phyloP scores from a whole-genome alignment of 2,113 vertebrate genomes.

The Dascyllus trimaculatus region DNA sequence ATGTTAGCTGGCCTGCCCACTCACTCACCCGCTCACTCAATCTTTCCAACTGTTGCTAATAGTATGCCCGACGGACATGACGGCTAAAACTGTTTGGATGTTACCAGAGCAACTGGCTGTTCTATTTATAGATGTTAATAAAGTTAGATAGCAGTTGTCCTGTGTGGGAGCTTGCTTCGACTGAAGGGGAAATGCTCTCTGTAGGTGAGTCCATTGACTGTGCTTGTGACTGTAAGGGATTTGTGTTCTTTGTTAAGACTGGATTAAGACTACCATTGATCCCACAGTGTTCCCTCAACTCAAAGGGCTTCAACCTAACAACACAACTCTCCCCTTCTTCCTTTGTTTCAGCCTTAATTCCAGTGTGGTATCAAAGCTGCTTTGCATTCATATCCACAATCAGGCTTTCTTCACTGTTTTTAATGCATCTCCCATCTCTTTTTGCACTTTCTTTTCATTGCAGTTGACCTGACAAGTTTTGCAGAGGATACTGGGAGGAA shows the following conservation, averaged over 20 bases:
- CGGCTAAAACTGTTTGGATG: conserved; percentile 38
- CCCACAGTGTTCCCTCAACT: background rate
- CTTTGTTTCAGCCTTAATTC: conserved; percentile 16
- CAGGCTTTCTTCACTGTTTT: conserved; percentile 37
- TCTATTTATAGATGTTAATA: conserved; percentile 69
- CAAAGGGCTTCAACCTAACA: background rate
- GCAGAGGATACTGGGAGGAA: conserved; percentile 57
- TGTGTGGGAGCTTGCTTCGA: conserved; percentile 50
- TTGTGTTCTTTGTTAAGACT: conserved; percentile 40
- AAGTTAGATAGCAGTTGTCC: conserved; percentile 44
- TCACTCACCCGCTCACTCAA: conserved; percentile 36
- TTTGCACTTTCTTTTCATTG: conserved; percentile 49
- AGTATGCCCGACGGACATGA: conserved; percentile 39
- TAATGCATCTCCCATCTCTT: conserved; percentile 10
- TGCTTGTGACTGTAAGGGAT: conserved; percentile 21
- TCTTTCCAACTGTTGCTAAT: conserved; percentile 58
- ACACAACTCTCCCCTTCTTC: background rate
- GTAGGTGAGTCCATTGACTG: conserved; percentile 4
- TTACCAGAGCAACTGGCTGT: conserved; percentile 58
- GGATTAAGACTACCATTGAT: conserved; percentile 36
- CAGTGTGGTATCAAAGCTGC: background rate
- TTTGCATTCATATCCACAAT: conserved; percentile 39
- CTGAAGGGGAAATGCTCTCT: conserved; percentile 26
- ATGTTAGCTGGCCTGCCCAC: conserved; percentile 58
- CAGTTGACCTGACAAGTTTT: conserved; percentile 69